Conservation (phyloP, 1,140 invertebrate species). For the Heliothis virescens region DNA sequence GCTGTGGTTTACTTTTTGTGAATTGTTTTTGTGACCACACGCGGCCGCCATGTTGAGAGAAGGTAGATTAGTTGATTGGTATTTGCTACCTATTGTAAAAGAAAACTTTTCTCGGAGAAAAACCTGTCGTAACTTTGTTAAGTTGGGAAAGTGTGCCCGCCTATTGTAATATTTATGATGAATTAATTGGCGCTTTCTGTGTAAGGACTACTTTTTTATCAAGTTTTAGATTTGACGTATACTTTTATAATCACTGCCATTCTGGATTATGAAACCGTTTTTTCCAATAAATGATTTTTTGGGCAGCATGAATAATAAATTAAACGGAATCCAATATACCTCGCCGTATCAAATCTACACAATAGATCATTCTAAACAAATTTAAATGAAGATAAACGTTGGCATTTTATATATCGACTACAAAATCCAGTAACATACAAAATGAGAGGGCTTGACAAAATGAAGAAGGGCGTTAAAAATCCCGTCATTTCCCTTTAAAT, state of each 20-base stretch:
- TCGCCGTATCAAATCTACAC: too few species aligned
- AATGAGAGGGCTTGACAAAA: constrained; percentile 33
- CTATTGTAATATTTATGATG: not conserved
- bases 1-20: constrained; percentile 12
- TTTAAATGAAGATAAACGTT: not conserved
- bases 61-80: constrained; percentile 1
- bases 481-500: constrained; percentile 37
- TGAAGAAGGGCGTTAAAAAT: constrained; percentile 45
- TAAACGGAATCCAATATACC: too few species aligned
- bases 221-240: too few species aligned
- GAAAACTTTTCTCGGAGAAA: too few species aligned
- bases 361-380: not conserved
- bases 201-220: not conserved
- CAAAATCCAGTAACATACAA: constrained; percentile 16
- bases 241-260: too few species aligned
- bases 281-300: too few species aligned
- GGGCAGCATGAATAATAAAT: too few species aligned
- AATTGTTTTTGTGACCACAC: constrained; percentile 30
- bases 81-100: not conserved
- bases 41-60: not conserved
- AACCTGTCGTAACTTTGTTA: too few species aligned
- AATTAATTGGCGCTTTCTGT: not conserved
- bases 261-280: too few species aligned
- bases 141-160: not conserved
- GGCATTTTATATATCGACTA: constrained; percentile 19